These are phyloP conservation scores for Troilus luridus DNA, from an alignment of 2,888 invertebrate species.

Conservation along the genomic window DNA sequence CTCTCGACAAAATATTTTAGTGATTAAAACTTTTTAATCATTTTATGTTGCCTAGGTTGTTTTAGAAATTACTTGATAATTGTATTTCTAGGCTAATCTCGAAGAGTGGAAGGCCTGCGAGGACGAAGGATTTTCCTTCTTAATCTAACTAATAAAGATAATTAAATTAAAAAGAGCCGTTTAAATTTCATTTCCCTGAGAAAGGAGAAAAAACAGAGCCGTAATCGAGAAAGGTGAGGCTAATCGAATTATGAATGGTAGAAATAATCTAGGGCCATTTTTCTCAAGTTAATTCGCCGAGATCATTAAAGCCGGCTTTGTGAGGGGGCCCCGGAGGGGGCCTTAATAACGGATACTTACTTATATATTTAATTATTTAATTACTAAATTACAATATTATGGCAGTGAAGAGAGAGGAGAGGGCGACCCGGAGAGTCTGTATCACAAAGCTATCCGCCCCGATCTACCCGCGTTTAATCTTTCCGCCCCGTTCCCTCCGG, in stretches of 20 bases:
- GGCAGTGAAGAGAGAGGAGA: background rate
- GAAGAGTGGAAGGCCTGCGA: background rate
- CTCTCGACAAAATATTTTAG: too few species aligned
- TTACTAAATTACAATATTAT: background rate
- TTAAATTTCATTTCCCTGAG: background rate
- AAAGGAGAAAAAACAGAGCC: background rate
- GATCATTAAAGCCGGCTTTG: background rate
- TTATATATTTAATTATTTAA: background rate
- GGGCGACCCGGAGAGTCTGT: background rate
- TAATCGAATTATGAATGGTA: slow-evolving; percentile 23
- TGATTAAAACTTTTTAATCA: too few species aligned
- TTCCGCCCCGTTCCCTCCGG: background rate
- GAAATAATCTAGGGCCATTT: slow-evolving; percentile 7
- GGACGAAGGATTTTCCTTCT: background rate
- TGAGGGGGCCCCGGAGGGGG: background rate
- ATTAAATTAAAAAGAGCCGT: background rate
- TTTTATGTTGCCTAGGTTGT: background rate
- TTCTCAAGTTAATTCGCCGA: background rate
- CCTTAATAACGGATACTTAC: background rate
- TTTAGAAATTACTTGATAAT: background rate
- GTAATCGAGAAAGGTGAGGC: background rate
- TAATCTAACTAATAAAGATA: background rate
- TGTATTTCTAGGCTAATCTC: background rate
- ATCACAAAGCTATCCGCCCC: background rate
- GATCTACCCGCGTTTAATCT: background rate